phyloP scores from a whole-genome alignment of 2,888 invertebrate species.

The Trachelus stipa region DNA sequence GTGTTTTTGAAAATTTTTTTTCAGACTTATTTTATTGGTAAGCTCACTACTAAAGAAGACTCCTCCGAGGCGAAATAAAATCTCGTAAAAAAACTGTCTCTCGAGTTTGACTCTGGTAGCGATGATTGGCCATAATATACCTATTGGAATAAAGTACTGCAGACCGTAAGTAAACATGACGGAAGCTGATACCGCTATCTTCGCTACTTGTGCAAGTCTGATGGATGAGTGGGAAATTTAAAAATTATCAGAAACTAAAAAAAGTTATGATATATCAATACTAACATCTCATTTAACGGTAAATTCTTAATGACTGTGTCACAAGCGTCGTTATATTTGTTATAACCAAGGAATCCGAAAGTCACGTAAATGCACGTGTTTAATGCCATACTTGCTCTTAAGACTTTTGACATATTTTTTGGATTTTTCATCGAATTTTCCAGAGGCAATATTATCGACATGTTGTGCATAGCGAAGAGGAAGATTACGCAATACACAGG shows the following conservation, averaged over 20 bases:
- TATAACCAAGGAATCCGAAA: slow-evolving; percentile 92
- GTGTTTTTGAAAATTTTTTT: not conserved
- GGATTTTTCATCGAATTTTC: slow-evolving; percentile 93
- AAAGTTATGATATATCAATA: not conserved
- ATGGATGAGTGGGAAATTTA: not conserved
- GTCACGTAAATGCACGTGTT: slow-evolving; percentile 82
- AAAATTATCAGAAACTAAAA: not conserved
- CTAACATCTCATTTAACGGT: slow-evolving; percentile 77
- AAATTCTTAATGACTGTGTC: slow-evolving; percentile 88
- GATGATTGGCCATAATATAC: slow-evolving; percentile 72
- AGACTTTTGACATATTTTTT: slow-evolving; percentile 81
- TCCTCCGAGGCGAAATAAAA: slow-evolving; percentile 50
- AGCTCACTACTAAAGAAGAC: slow-evolving; percentile 51
- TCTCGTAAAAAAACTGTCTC: slow-evolving; percentile 44
- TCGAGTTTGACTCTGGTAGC: slow-evolving; percentile 54
- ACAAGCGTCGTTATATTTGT: slow-evolving; percentile 81
- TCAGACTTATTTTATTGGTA: not conserved
- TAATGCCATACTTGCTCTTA: slow-evolving; percentile 84
- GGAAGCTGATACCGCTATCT: slow-evolving; percentile 70
- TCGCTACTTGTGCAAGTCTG: slow-evolving; percentile 67
- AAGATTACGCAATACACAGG: slow-evolving; percentile 75
- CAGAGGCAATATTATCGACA: slow-evolving; percentile 90
- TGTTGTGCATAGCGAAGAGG: slow-evolving; percentile 96
- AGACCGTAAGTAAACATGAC: slow-evolving; percentile 74
- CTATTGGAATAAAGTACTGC: slow-evolving; percentile 75